These are phyloP conservation scores for Heteromyza rotundicornis DNA, from an alignment of 2,888 invertebrate genomes.

Conservation along the genomic window DNA sequence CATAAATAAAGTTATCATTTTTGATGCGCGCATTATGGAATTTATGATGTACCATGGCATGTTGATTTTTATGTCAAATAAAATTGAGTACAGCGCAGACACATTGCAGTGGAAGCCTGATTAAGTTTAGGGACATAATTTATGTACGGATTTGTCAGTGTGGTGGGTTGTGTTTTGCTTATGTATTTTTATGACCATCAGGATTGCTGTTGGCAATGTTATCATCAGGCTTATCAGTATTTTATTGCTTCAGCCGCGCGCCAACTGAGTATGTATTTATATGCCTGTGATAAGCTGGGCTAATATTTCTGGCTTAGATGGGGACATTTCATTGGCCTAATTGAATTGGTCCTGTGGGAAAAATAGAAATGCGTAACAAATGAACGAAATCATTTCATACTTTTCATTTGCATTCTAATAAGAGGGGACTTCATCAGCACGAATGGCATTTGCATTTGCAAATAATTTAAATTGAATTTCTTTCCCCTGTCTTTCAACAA, in stretches of 20 bases:
- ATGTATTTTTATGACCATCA: not conserved
- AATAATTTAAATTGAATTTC: too few species aligned
- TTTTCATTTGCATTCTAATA: too few species aligned
- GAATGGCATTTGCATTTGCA: too few species aligned
- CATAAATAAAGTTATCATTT: slow-evolving; percentile 7
- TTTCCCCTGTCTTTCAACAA: too few species aligned
- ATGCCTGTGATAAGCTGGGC: not conserved
- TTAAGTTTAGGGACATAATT: slow-evolving; percentile 24
- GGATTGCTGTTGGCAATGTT: not conserved
- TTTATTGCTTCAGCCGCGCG: not conserved
- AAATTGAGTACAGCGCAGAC: too few species aligned
- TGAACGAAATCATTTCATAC: too few species aligned
- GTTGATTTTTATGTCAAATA: slow-evolving; percentile 7
- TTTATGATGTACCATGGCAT: not conserved
- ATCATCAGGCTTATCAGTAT: not conserved
- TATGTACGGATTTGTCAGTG: not conserved
- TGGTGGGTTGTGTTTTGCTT: not conserved
- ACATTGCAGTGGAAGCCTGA: slow-evolving; percentile 13
- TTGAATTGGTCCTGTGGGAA: not conserved
- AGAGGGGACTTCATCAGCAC: too few species aligned
- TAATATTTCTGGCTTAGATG: not conserved
- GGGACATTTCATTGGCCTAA: not conserved
- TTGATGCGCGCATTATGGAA: not conserved
- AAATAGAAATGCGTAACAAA: too few species aligned
- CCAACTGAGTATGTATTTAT: not conserved